Evolutionary conservation across 2,888 invertebrate species (phyloP).

Genomic region (Pimpla rufipes): DNA sequence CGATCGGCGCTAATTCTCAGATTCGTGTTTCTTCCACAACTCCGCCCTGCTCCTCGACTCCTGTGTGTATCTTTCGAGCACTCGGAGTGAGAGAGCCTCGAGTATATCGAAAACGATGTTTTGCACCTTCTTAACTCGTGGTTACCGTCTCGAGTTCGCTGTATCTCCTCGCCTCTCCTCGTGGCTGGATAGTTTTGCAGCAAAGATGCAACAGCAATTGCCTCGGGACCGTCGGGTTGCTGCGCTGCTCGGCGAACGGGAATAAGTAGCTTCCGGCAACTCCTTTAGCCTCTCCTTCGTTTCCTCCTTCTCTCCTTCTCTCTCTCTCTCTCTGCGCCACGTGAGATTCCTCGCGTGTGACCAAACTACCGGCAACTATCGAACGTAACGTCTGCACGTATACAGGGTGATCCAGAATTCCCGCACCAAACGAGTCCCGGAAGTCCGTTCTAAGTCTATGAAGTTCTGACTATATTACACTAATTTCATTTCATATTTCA

Average conservation of each 20-base stretch:
- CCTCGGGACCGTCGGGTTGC: constrained; percentile 40
- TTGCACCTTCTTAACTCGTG: constrained; percentile 44
- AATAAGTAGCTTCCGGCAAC: constrained; percentile 65
- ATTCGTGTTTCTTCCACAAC: constrained; percentile 55
- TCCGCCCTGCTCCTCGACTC: constrained; percentile 25
- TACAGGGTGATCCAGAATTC: too few species aligned
- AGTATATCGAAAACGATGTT: constrained; percentile 30
- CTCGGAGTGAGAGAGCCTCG: constrained; percentile 7
- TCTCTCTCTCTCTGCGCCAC: constrained; percentile 3
- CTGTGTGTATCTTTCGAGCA: constrained; percentile 36
- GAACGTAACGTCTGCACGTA: constrained; percentile 2
- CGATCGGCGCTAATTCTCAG: constrained; percentile 42
- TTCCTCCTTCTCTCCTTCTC: too few species aligned
- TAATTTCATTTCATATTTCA: too few species aligned
- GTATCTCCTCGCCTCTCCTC: background rate
- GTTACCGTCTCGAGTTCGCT: constrained; percentile 36
- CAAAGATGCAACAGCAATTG: constrained; percentile 50
- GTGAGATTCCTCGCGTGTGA: constrained; percentile 47
- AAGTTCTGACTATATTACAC: too few species aligned
- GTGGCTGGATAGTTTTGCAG: constrained; percentile 37
- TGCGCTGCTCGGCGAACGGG: constrained; percentile 60
- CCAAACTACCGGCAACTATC: constrained; percentile 37
- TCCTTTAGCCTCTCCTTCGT: background rate
- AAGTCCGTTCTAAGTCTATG: too few species aligned
- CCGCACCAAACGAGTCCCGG: too few species aligned